Evolutionary conservation across 2,113 vertebrate species (phyloP), one percentile per base, ranked within the genome.

Genomic region (Spermophilus dauricus): DNA sequence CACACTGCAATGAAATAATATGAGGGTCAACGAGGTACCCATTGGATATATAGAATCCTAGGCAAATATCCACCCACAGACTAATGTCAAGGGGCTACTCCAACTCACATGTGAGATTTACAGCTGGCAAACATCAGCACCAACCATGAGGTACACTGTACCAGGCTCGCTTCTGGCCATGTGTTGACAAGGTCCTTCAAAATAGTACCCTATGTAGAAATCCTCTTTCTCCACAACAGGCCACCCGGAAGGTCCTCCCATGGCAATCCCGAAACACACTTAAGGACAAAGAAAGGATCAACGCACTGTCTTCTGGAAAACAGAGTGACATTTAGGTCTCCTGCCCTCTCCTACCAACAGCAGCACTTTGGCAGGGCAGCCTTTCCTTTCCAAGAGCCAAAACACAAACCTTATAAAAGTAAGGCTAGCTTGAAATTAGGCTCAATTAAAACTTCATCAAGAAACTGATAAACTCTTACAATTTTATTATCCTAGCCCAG

Each of bases 381-480:
- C 28, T 84, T 86, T 85, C 70, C 37, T 93, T 94, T 63, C 39
- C 8, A 58, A 83, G 48, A 89, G n/a, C 26, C 58, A 37, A 82
- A 89, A 76, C 7, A 73, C 4, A 93, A 86, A 93, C 56, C 67
- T 81, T n/a, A 53, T 28, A 80, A 86, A 91, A 95, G 69, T 42
- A 95, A 26, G 13, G 14, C 56, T 26, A 88, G 39, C 81, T 96
- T 92, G 39, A 96, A 95, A 96, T 96, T 82, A 77, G 14, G 77
- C 26, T 73, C 32, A 63, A 90, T 90, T 91, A 86, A 96, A 97
- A 95, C 26, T 69, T 88, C 76, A 63, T 45, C 63, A 53, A 92
- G 73, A 51, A 96, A 93, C 92, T 56, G 11, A 76, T 26, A 91
- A 93, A 75, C 37, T 90, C 90, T 78, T 72, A 80, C 67, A 91